These are phyloP conservation scores for Aspidoscelis tigris DNA, from an alignment of 2,113 vertebrate species.

Conservation along the genomic window DNA sequence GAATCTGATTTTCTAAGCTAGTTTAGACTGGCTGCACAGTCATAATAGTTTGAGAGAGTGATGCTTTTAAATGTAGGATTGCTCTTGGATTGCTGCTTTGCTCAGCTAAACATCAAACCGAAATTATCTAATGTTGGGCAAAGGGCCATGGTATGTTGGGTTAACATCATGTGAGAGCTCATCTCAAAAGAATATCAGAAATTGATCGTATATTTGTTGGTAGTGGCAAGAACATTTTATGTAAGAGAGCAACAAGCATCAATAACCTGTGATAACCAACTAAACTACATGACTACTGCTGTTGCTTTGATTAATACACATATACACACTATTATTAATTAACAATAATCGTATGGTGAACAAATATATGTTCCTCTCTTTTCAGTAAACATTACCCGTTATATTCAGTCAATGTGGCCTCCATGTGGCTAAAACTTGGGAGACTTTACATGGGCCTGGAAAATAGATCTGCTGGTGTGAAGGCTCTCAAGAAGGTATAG, in stretches of 20 bases:
- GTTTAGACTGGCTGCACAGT: conserved; percentile 48
- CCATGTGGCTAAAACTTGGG: conserved; percentile 94
- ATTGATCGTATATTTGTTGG: neutral
- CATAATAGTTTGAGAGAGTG: neutral
- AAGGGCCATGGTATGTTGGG: neutral
- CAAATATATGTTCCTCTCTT: conserved; percentile 2
- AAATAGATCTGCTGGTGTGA: conserved; percentile 74
- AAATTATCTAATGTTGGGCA: neutral
- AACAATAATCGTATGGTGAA: conserved; percentile 28
- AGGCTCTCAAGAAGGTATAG: conserved; percentile 86
- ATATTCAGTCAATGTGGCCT: conserved; percentile 94
- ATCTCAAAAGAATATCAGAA: neutral
- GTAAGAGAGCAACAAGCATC: neutral
- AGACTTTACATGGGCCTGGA: conserved; percentile 85
- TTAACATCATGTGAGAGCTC: neutral
- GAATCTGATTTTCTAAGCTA: conserved; percentile 62
- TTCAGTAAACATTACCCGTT: conserved; percentile 89
- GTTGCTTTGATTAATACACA: neutral
- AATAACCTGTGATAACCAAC: neutral
- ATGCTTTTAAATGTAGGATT: rapidly evolving
- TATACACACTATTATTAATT: too few relatives aligned
- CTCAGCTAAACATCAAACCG: neutral
- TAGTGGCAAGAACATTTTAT: neutral
- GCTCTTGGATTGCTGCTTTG: neutral
- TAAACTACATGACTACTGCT: neutral